Base-by-base conservation (phyloP, 2,113 vertebrate species). In the Percopsis transmontana region DNA sequence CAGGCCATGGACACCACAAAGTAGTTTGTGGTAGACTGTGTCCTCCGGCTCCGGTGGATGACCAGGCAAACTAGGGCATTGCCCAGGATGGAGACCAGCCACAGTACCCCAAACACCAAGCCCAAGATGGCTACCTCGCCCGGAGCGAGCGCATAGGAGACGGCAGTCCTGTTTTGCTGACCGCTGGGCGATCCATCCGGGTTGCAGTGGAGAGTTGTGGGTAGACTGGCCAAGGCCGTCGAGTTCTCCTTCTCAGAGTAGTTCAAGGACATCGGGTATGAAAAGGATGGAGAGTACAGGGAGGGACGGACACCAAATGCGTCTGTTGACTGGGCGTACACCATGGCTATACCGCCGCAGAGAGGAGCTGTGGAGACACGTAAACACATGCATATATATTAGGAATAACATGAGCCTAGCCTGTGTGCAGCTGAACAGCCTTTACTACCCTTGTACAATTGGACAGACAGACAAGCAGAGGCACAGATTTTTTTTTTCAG, bases 1-100 rank as follows among this genome's bases (percentile, higher is more conserved):
- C 94, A 97, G 0, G 97, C 97, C 93, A 99, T 87, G 7, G 97
- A 96, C 66, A 95, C 95, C 58, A 98, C 96, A 7, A 98, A 98
- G 71, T 97, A 98, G 87, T 97, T 97, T 60, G 95, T 96, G 54
- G 96, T 96, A 18, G 96, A 98, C 62, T 98, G 96, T 8, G 93
- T 93, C 72, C 96, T 90, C 19, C 97, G 90, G 70, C 97, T 99
- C 54, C 97, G 91, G 58, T 95, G 94, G 89, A 99, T 96, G 68
- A 96, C 95, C 68, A 98, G 50, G 71, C 95, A 97, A 3, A 98
- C 93, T 0, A 98, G 90, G 2, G 91, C 92, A 66, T 98, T 99
- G 44, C 97, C 96, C 11, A 94, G 68, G 67, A 97, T 8, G 0
- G 97, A 98, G 6, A 95, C 68, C 54, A 98, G 73, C 95, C 97